Evolutionary conservation across 2,888 invertebrate genomes (phyloP).

Genomic region (Peribatodes rhomboidaria): DNA sequence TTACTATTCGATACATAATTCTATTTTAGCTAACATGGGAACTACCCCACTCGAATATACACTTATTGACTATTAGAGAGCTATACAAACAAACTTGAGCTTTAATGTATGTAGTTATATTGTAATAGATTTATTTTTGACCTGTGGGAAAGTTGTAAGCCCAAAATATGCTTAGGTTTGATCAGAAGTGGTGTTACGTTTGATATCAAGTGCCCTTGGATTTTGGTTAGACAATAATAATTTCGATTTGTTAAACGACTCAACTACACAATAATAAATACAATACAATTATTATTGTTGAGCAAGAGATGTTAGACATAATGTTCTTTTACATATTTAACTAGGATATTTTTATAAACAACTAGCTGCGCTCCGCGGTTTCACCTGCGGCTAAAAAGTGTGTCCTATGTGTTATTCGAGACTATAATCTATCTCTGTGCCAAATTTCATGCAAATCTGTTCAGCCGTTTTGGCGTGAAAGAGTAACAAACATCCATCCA

Average conservation of each 20-base stretch:
- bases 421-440: no score
- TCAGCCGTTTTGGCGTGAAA: no score
- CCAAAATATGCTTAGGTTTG: slow-evolving; percentile 42
- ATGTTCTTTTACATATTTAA: no score
- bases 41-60: slow-evolving; percentile 54
- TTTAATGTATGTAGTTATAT: slow-evolving; percentile 50
- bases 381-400: no score
- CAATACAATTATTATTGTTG: no score
- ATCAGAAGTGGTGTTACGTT: slow-evolving; percentile 5
- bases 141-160: slow-evolving; percentile 56
- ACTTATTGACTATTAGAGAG: slow-evolving; percentile 39
- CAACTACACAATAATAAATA: neutral
- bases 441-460: no score
- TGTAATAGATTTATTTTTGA: slow-evolving; percentile 57
- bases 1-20: slow-evolving; percentile 17
- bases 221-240: neutral
- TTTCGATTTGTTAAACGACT: neutral
- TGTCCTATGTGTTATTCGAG: no score
- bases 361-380: no score
- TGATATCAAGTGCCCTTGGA: neutral
- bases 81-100: slow-evolving; percentile 50
- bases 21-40: slow-evolving; percentile 64
- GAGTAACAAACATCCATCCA: no score
- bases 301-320: no score
- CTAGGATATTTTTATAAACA: no score